Evolutionary conservation across 2,888 invertebrate species (phyloP).

Genomic region (Timandra comae): DNA sequence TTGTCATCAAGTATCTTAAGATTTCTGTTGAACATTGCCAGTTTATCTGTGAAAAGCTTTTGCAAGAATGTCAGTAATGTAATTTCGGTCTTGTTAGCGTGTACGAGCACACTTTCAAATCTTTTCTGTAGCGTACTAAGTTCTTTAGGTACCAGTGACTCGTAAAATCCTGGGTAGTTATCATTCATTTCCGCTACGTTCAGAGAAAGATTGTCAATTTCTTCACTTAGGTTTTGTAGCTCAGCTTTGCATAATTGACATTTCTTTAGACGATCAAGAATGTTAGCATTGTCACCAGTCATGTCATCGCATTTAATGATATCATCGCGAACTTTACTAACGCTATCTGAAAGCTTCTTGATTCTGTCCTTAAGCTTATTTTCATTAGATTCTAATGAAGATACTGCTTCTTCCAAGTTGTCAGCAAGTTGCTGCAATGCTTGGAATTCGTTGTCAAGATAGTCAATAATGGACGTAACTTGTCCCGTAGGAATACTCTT

Average conservation of each 20-base stretch:
- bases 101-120: conserved; percentile 84
- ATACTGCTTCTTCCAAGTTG: conserved; percentile 83
- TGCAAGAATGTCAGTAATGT: conserved; percentile 88
- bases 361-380: conserved; percentile 82
- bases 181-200: conserved; percentile 83
- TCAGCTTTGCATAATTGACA: conserved; percentile 84
- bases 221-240: conserved; percentile 80
- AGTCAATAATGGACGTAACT: conserved; percentile 79
- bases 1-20: conserved; percentile 90
- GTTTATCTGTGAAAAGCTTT: conserved; percentile 91
- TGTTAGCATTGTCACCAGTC: conserved; percentile 90
- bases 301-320: conserved; percentile 93
- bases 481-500: conserved; percentile 83
- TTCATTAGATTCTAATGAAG: conserved; percentile 85
- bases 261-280: conserved; percentile 85
- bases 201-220: conserved; percentile 81
- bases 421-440: conserved; percentile 84
- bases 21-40: conserved; percentile 87
- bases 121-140: conserved; percentile 89
- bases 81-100: conserved; percentile 89
- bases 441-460: conserved; percentile 85
- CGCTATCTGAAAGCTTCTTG: conserved; percentile 81
- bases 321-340: conserved; percentile 86
- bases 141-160: conserved; percentile 88
- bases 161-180: conserved; percentile 86